A percentile compares a stretch with the other conserved stretches of the same genome.
These are phyloP conservation scores for Neocloeon triangulifer DNA, from an alignment of 1,140 invertebrate species.

Conservation along the genomic window DNA sequence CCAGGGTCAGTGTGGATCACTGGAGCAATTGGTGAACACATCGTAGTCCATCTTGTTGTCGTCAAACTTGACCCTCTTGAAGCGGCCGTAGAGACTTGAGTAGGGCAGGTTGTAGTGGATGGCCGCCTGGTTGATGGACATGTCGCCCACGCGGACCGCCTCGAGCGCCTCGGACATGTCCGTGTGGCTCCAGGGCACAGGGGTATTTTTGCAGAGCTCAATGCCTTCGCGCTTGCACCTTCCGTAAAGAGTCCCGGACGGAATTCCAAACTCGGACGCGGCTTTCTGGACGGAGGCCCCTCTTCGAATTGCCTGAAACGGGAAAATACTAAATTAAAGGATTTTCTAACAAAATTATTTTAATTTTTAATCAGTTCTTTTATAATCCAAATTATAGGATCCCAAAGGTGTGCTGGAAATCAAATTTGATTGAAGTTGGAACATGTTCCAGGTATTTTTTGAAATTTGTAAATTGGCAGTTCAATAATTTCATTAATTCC, in stretches of 20 bases:
- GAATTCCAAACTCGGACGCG: conserved; percentile 63
- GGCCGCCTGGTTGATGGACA: conserved; percentile 84
- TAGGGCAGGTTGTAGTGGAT: conserved; percentile 78
- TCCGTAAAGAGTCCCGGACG: conserved; percentile 63
- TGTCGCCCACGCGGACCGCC: conserved; percentile 66
- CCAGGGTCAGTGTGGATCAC: too few species aligned
- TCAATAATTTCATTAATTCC: too few species aligned
- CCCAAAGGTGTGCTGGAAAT: too few species aligned
- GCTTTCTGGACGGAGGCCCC: conserved; percentile 70
- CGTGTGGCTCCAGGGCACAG: conserved; percentile 72
- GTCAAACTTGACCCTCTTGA: conserved; percentile 28
- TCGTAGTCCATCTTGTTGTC: conserved; percentile 1
- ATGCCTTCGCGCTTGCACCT: conserved; percentile 72
- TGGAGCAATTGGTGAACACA: conserved; percentile 12
- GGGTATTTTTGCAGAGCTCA: conserved; percentile 59
- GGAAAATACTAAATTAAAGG: too few species aligned
- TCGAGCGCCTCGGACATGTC: conserved; percentile 74
- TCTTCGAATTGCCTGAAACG: conserved; percentile 56
- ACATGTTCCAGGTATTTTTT: too few species aligned
- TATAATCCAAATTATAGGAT: too few species aligned
- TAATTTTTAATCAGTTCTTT: too few species aligned
- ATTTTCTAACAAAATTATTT: too few species aligned
- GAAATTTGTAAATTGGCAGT: too few species aligned
- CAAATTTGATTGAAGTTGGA: too few species aligned
- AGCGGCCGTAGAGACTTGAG: conserved; percentile 66